A percentile compares a stretch with the other conserved stretches of the same genome.
These are phyloP conservation scores for Neopelma chrysocephalum DNA, from an alignment of 2,797 vertebrate genomes.

Conservation along the genomic window DNA sequence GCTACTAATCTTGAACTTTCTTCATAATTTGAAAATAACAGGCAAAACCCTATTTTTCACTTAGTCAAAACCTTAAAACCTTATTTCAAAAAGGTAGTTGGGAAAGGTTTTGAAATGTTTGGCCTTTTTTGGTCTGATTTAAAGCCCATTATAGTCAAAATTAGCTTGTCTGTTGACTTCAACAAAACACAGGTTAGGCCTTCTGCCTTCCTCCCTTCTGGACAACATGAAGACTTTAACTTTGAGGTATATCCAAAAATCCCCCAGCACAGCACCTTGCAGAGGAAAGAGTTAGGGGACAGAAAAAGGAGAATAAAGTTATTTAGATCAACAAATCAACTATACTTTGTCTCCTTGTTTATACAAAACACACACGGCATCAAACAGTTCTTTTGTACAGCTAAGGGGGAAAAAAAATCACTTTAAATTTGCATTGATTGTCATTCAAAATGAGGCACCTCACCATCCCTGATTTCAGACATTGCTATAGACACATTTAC, in stretches of 20 bases:
- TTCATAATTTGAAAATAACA: background rate
- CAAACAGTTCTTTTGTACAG: background rate
- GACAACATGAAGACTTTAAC: background rate
- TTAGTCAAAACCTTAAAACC: background rate
- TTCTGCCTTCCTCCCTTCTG: background rate
- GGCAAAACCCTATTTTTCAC: background rate
- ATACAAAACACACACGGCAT: accelerated
- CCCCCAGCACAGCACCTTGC: background rate
- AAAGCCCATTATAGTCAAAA: background rate
- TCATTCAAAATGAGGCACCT: background rate
- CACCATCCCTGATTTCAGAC: background rate
- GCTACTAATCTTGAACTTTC: background rate
- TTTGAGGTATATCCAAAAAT: background rate
- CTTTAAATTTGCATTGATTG: background rate
- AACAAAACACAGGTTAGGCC: background rate
- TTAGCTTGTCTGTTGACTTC: background rate
- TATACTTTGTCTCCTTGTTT: background rate
- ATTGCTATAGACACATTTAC: background rate
- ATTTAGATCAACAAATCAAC: background rate
- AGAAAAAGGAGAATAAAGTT: background rate
- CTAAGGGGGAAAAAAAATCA: background rate
- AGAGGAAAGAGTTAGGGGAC: background rate
- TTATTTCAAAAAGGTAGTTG: background rate
- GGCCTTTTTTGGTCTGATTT: background rate
- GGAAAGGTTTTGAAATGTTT: background rate